Conservation (phyloP, 2,113 vertebrate genomes). For the Xenopus laevis region DNA sequence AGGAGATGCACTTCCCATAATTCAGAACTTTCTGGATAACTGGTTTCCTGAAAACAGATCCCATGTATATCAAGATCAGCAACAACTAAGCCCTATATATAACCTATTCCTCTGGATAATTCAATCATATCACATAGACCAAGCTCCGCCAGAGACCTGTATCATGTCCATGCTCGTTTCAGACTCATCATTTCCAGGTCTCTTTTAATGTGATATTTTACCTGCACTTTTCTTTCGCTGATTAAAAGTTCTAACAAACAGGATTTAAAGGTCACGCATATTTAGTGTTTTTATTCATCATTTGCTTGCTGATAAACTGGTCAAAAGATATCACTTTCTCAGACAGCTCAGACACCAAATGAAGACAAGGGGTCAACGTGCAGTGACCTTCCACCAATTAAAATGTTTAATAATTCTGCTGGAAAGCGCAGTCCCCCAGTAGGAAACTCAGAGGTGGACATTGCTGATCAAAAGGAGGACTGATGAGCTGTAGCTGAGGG, state of each 20-base stretch:
- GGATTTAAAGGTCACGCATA: not conserved
- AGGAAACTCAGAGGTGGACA: not conserved
- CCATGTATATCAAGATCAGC: too few species aligned
- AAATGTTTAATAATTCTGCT: conserved; percentile 5
- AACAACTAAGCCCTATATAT: too few species aligned
- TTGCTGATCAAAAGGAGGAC: too few species aligned
- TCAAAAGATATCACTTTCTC: not conserved
- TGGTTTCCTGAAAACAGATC: too few species aligned
- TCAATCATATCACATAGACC: too few species aligned
- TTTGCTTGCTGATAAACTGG: not conserved
- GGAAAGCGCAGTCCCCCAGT: not conserved
- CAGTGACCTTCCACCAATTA: conserved; percentile 6
- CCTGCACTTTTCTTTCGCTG: not conserved
- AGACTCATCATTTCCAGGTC: too few species aligned
- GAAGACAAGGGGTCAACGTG: not conserved
- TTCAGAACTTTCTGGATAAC: too few species aligned
- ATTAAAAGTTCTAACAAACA: not conserved
- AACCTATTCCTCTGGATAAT: too few species aligned
- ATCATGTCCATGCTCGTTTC: too few species aligned
- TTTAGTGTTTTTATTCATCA: conserved; percentile 3
- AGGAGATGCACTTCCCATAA: too few species aligned
- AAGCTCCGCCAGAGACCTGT: too few species aligned
- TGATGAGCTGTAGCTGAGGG: too few species aligned
- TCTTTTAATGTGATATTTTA: not conserved
- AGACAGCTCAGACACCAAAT: not conserved